Percentiles rank a stretch among this genome's conserved stretches.
Evolutionary conservation across 2,113 vertebrate genomes (phyloP).

Genomic region (Neomonachus schauinslandi): DNA sequence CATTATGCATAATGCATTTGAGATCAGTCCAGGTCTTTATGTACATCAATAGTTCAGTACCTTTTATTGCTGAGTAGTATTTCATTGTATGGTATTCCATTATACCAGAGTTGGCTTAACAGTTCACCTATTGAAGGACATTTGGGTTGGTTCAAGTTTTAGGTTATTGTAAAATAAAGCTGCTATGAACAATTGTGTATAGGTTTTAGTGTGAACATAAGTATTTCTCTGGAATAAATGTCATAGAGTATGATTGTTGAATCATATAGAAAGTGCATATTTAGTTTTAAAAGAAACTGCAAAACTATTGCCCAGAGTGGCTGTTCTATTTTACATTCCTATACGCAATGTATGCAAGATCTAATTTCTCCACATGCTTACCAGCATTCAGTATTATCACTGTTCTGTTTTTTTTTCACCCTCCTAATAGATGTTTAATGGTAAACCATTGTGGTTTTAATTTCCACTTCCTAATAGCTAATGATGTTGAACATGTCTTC

Average conservation of each 20-base stretch:
- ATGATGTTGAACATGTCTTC: not conserved
- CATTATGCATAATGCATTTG: not conserved
- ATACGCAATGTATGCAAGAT: not conserved
- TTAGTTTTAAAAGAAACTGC: not conserved
- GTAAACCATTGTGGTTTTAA: not conserved
- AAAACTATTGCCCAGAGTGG: not conserved
- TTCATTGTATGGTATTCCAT: not conserved
- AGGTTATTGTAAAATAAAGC: not conserved
- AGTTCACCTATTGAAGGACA: not conserved
- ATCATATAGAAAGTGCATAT: not conserved
- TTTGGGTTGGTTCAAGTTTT: not conserved
- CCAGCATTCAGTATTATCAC: not conserved
- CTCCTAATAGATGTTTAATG: not conserved
- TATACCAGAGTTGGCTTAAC: not conserved
- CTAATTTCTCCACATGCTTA: not conserved
- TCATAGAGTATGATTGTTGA: not conserved
- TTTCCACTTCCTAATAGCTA: not conserved
- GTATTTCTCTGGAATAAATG: not conserved
- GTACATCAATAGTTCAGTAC: rapidly evolving
- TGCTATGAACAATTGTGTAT: not conserved
- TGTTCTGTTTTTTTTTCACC: not conserved
- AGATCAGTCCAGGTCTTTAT: not conserved
- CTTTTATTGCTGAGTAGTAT: not conserved
- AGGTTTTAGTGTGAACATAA: not conserved
- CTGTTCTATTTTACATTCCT: not conserved